Conservation (phyloP, 2,797 vertebrate genomes). For the Sebastes cheni region DNA sequence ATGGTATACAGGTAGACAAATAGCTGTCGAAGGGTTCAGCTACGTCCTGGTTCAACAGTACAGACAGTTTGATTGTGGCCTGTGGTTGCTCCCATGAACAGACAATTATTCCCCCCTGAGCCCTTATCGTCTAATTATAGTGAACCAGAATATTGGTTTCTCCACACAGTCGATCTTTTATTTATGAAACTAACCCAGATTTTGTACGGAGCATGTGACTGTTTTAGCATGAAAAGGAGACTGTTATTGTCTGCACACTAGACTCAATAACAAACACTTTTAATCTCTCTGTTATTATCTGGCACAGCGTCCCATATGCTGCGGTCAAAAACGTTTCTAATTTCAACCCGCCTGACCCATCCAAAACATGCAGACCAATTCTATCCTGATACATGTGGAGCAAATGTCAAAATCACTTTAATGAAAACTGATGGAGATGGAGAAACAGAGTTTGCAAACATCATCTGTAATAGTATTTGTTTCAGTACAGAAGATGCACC, state of each 20-base stretch:
- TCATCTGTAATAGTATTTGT: background rate
- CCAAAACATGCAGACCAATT: background rate
- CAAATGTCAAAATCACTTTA: background rate
- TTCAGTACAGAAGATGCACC: conserved; percentile 14
- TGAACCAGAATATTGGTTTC: conserved; percentile 36
- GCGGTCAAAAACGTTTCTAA: conserved; percentile 12
- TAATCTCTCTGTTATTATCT: conserved; percentile 10
- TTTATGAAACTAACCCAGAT: conserved; percentile 56
- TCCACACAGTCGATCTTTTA: conserved; percentile 57
- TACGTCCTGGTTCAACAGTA: background rate
- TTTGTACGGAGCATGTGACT: conserved; percentile 19
- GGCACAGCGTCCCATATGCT: background rate
- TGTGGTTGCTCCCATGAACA: conserved; percentile 36
- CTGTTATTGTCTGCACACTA: conserved; percentile 19
- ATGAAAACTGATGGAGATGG: background rate
- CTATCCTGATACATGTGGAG: background rate
- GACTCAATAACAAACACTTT: conserved; percentile 16
- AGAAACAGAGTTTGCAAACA: conserved; percentile 7
- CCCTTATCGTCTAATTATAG: conserved; percentile 55
- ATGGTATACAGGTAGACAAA: background rate
- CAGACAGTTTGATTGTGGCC: conserved; percentile 5
- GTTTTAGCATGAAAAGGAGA: conserved; percentile 35
- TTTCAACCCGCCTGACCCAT: background rate
- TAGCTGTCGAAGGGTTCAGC: conserved; percentile 19
- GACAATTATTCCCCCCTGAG: background rate